These are phyloP conservation scores for Potamilus streckersoni DNA, from an alignment of 1,140 invertebrate species.

Conservation along the genomic window DNA sequence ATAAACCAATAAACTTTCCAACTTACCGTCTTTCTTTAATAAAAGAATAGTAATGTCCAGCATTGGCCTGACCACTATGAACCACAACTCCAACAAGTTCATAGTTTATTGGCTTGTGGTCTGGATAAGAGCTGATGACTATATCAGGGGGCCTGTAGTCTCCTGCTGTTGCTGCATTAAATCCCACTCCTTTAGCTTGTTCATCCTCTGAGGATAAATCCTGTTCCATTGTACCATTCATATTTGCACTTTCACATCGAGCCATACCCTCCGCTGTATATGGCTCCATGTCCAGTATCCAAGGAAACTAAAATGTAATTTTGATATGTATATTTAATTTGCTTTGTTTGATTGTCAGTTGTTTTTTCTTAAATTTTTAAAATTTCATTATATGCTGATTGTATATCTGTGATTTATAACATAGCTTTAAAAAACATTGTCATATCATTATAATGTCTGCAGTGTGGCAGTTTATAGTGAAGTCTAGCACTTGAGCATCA, in stretches of 20 bases:
- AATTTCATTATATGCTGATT: too few relatives aligned
- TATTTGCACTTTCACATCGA: slow-evolving; percentile 43
- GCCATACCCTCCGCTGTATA: slow-evolving; percentile 97
- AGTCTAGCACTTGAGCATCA: too few relatives aligned
- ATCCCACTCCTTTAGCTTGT: not conserved
- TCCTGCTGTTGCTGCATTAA: not conserved
- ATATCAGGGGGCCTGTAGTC: slow-evolving; percentile 27
- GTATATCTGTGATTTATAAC: too few relatives aligned
- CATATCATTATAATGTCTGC: too few relatives aligned
- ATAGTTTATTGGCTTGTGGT: slow-evolving; percentile 80
- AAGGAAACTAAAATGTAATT: slow-evolving; percentile 82
- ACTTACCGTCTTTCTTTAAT: slow-evolving; percentile 72
- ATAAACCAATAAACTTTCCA: not conserved
- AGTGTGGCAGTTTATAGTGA: too few relatives aligned
- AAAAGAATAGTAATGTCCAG: slow-evolving; percentile 97
- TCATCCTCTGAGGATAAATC: not conserved
- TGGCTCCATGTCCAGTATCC: slow-evolving; percentile 97
- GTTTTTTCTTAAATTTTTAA: too few relatives aligned
- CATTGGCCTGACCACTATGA: slow-evolving; percentile 97
- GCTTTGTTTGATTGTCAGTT: too few relatives aligned
- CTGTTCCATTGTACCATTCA: slow-evolving; percentile 31
- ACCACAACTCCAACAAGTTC: slow-evolving; percentile 96
- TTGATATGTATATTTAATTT: too few relatives aligned
- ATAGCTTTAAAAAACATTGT: too few relatives aligned
- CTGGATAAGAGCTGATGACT: slow-evolving; percentile 18